These are phyloP conservation scores for Chymomyza amoena DNA, from an alignment of 2,888 invertebrate genomes.

Conservation along the genomic window DNA sequence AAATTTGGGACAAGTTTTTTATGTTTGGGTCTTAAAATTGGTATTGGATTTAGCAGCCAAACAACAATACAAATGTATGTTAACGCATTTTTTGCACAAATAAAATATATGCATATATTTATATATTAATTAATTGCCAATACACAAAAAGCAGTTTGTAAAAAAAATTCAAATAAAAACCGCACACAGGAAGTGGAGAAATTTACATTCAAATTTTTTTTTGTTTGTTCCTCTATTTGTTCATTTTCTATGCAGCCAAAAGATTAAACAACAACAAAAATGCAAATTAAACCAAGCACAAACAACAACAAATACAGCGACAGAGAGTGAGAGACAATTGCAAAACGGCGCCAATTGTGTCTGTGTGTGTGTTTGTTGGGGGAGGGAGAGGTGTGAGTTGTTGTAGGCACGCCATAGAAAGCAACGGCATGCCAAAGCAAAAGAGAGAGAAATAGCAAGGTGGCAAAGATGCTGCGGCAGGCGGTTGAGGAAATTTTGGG, in stretches of 20 bases:
- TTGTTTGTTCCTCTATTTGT: neutral
- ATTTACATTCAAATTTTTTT: conserved; percentile 29
- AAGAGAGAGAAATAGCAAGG: conserved; percentile 10
- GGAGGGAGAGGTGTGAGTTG: neutral
- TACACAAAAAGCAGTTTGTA: neutral
- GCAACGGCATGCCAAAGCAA: conserved; percentile 58
- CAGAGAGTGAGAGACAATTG: conserved; percentile 18
- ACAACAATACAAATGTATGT: neutral
- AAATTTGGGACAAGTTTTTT: neutral
- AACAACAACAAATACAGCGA: conserved; percentile 13
- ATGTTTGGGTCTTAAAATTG: neutral
- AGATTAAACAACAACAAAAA: conserved; percentile 1
- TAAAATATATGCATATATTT: neutral
- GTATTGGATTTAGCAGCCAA: neutral
- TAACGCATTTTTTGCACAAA: neutral
- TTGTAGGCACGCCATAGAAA: conserved; percentile 54
- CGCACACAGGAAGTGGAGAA: conserved; percentile 37
- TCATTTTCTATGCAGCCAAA: neutral
- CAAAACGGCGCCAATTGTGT: conserved; percentile 28
- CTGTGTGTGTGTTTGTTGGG: neutral
- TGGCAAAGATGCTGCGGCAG: conserved; percentile 3
- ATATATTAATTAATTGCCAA: no score
- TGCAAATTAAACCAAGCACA: neutral
- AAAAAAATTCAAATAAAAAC: conserved; percentile 7
- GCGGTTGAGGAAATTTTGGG: conserved; percentile 27